Base-by-base conservation (phyloP, 2,888 invertebrate genomes). In the Eurois occulta region DNA sequence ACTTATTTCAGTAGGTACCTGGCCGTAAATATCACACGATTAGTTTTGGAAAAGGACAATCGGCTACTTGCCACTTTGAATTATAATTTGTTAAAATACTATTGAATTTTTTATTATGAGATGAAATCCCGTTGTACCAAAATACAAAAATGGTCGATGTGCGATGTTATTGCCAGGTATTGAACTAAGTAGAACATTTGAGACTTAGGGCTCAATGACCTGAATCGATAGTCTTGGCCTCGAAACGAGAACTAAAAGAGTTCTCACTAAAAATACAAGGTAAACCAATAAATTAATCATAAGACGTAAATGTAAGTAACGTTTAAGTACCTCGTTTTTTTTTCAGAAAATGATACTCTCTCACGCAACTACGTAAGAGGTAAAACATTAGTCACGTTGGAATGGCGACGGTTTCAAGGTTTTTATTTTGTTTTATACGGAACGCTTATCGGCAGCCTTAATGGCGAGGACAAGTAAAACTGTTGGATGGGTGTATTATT, bases 271-370 rank as follows among this genome's bases (percentile, higher is more conserved):
- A 38, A n/a, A 65, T 41, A 65, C 38, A 65, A 41, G 64, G n/a
- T 41, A 16, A 16, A 7, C 38, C 64, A 64, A 38, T 64, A 62
- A 38, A 43, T 24, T 41, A 38, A 46, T 67, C 24, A 5, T 28
- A 48, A 55, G 2, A 46, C n/a, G n/a, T n/a, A 24, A 48, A 52
- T n/a, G 0, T 32, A 58, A 58, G 16, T 66, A 82, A 69, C n/a
- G 3, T 41, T 41, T 18, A n/a, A n/a, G n/a, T n/a, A 46, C 28
- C 41, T 71, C 24, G 62, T 91, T 93, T 93, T 88, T 93, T 88
- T 97, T 97, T 83, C 97, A 97, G 97, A 97, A 95, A 95, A 89
- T 96, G 86, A 95, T 97, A n/a, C 97, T 97, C 93, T 91, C 94
- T 13, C 97, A 97, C 75, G 97, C 97, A 28, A 93, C 96, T 24